Base-by-base conservation (phyloP, 2,888 invertebrate genomes). In the Idaea biselata region DNA sequence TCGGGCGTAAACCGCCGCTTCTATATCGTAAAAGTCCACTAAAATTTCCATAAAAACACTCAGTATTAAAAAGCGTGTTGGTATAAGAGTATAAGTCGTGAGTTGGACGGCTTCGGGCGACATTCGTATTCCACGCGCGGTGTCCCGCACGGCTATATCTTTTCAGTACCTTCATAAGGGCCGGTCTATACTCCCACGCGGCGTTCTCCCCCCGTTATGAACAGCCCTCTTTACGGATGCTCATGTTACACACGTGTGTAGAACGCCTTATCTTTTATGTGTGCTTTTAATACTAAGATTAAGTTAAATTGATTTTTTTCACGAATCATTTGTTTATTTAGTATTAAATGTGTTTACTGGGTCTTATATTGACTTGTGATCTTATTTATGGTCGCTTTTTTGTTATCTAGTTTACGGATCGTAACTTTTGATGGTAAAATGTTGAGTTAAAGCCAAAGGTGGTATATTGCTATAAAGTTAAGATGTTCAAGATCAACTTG, bases 121-220 rank as follows among this genome's bases (percentile, higher is more conserved):
- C 77, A 88, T 90, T 89, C 84, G 88, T 89, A 91, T 91, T 87
- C 90, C 76, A 76, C 76, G 73, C 78, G 83, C 81, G 62, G 79
- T 78, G 72, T 73, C 72, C 72, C 77, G 73, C 76, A 74, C 78
- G 75, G 86, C 87, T 83, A 86, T 89, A 88, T 88, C 86, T 86
- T 88, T 87, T 84, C 83, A 86, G 83, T 81, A 82, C 85, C 85
- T 82, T 82, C 86, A 79, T 87, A 87, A 86, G 86, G 82, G 83
- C 80, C 75, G 75, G 76, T 71, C 74, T 65, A 68, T 44, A 65
- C 66, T 74, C 77, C 80, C 73, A 75, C 74, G 80, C 76, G 86
- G 80, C 78, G 80, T n/a, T n/a, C 79, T 82, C 79, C 85, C 87
- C 83, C 83, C 84, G 83, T 84, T 86, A 87, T 88, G 88, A 88